Evolutionary conservation across 2,888 invertebrate species (phyloP).

Genomic region (Deilephila porcellus): DNA sequence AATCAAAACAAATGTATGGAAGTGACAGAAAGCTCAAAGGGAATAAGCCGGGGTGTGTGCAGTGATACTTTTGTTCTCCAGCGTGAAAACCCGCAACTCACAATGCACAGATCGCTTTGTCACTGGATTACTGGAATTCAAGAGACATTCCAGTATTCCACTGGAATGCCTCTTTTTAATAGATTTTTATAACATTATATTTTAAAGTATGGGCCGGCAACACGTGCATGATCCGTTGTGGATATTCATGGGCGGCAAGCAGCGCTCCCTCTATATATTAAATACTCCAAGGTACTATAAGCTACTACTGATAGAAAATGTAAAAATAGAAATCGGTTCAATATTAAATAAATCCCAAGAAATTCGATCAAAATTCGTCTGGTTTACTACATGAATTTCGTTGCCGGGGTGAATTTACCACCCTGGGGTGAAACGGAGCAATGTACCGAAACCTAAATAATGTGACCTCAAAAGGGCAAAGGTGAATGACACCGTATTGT

Average conservation of each 20-base stretch:
- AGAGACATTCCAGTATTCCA: neutral
- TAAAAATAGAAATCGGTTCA: no score
- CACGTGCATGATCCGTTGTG: neutral
- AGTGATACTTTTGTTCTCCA: no score
- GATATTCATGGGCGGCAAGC: neutral
- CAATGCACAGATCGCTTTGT: neutral
- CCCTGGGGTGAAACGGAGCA: slow-evolving; percentile 2
- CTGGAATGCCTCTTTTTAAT: no score
- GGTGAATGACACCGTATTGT: slow-evolving; percentile 16
- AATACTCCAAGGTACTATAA: no score
- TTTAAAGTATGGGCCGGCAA: no score
- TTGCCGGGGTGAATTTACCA: neutral
- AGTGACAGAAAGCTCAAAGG: no score
- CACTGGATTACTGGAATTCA: neutral
- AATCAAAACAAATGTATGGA: no score
- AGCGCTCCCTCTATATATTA: no score
- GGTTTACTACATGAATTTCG: neutral
- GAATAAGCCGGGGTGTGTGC: no score
- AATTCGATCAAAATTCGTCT: neutral
- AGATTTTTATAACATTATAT: no score
- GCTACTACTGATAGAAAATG: no score
- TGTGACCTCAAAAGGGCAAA: slow-evolving; percentile 26
- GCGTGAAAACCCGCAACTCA: neutral
- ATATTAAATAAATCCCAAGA: no score
- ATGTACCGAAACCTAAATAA: slow-evolving; percentile 20